Conservation (phyloP, 2,113 vertebrate species). For the Chionomys nivalis region DNA sequence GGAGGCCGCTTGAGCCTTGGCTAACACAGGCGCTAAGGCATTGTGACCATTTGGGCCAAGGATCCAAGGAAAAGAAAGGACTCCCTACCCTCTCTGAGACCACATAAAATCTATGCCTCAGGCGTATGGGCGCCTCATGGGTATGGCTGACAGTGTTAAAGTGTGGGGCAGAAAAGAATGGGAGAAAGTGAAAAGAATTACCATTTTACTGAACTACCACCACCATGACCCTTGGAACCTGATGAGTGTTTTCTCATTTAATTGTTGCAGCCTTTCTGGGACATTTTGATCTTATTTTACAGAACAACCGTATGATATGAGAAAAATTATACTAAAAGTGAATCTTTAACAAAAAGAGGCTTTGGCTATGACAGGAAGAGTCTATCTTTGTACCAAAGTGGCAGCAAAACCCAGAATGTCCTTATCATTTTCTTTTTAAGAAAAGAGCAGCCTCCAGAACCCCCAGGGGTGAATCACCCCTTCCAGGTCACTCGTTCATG, state of each 20-base stretch:
- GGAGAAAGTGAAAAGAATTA: background rate
- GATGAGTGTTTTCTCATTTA: background rate
- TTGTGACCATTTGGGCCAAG: background rate
- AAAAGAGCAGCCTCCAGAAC: background rate
- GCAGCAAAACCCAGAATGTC: background rate
- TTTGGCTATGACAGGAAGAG: background rate
- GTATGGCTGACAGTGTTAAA: background rate
- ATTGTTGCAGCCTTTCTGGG: background rate
- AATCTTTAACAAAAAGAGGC: background rate
- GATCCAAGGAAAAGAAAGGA: background rate
- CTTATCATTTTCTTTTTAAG: background rate
- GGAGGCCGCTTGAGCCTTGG: background rate
- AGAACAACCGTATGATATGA: background rate
- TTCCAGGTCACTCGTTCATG: background rate
- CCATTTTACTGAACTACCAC: background rate
- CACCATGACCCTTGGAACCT: background rate
- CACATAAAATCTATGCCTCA: background rate
- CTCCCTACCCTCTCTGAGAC: background rate
- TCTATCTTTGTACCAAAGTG: background rate
- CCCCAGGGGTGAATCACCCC: background rate
- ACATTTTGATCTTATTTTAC: conserved; percentile 7
- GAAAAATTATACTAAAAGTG: background rate
- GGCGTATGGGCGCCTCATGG: background rate
- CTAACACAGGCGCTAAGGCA: background rate
- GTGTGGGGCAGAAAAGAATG: background rate